phyloP scores from a whole-genome alignment of 2,888 invertebrate species.

The Onthophagus sagittarius region DNA sequence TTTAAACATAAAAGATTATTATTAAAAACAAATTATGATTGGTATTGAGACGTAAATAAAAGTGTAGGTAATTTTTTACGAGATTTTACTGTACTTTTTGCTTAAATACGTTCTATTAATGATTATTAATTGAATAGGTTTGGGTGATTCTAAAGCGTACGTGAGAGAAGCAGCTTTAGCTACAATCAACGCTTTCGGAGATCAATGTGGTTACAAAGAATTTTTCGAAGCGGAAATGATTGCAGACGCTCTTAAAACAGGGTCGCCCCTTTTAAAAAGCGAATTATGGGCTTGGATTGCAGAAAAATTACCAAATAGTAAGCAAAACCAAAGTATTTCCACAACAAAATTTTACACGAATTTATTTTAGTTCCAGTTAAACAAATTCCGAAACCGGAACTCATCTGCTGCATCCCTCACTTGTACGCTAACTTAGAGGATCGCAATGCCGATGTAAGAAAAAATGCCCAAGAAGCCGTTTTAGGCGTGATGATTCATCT shows the following conservation, averaged over 20 bases:
- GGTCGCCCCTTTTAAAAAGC: constrained; percentile 76
- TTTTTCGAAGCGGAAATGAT: constrained; percentile 89
- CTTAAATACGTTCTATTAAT: not conserved
- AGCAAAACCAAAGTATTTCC: not conserved
- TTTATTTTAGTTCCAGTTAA: constrained; percentile 55
- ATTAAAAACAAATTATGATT: too few species aligned
- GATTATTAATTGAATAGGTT: constrained; percentile 44
- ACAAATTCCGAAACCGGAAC: constrained; percentile 76
- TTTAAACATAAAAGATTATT: too few species aligned
- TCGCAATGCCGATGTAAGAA: constrained; percentile 85
- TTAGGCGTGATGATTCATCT: constrained; percentile 91
- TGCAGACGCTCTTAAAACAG: constrained; percentile 77
- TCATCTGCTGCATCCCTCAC: constrained; percentile 70
- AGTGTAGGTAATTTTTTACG: too few species aligned
- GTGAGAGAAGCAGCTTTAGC: constrained; percentile 75
- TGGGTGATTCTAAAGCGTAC: constrained; percentile 72
- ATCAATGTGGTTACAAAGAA: constrained; percentile 74
- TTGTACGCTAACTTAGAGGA: constrained; percentile 85
- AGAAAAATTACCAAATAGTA: constrained; percentile 71
- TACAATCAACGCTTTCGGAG: constrained; percentile 84
- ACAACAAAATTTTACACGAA: not conserved
- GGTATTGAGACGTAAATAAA: too few species aligned
- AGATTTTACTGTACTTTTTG: not conserved
- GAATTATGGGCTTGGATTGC: constrained; percentile 85
- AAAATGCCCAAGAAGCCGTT: constrained; percentile 84